Percentiles rank a stretch among this genome's conserved stretches.
Evolutionary conservation across 1,140 invertebrate genomes (phyloP).

Genomic region (Tetranychus urticae): DNA sequence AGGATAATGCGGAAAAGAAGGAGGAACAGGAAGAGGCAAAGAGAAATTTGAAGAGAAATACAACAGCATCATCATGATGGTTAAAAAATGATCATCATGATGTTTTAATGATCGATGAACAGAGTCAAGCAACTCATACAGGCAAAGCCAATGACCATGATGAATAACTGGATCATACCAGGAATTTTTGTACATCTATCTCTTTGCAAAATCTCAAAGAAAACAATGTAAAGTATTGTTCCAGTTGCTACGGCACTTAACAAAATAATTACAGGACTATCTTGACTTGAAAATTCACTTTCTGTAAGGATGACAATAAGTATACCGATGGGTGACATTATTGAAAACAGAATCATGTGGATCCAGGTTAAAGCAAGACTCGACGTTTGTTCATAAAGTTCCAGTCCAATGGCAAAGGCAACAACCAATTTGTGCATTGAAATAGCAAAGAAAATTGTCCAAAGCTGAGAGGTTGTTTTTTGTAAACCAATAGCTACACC

Average conservation of each 20-base stretch:
- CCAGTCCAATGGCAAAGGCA: neutral
- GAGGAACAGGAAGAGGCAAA: no score
- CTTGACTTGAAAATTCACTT: neutral
- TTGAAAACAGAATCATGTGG: slow-evolving; percentile 1
- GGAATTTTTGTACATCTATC: slow-evolving; percentile 15
- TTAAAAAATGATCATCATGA: no score
- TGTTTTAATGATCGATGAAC: neutral
- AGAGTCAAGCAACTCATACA: slow-evolving; percentile 6
- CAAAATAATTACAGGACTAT: slow-evolving; percentile 11
- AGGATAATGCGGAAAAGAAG: no score
- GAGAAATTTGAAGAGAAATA: no score
- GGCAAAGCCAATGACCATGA: slow-evolving; percentile 9
- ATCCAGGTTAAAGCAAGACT: neutral
- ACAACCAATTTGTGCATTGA: slow-evolving; percentile 2
- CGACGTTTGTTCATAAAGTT: neutral
- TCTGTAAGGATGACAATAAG: neutral
- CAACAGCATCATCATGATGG: no score
- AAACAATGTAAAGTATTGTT: slow-evolving; percentile 70
- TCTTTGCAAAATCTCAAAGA: slow-evolving; percentile 56
- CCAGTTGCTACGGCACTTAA: slow-evolving; percentile 42
- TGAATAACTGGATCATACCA: slow-evolving; percentile 6
- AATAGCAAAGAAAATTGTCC: slow-evolving; percentile 49
- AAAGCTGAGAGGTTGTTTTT: slow-evolving; percentile 34
- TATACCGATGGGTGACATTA: slow-evolving; percentile 1
- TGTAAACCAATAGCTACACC: slow-evolving; percentile 57